Evolutionary conservation across 2,888 invertebrate genomes (phyloP).

Genomic region (Folsomia candida): DNA sequence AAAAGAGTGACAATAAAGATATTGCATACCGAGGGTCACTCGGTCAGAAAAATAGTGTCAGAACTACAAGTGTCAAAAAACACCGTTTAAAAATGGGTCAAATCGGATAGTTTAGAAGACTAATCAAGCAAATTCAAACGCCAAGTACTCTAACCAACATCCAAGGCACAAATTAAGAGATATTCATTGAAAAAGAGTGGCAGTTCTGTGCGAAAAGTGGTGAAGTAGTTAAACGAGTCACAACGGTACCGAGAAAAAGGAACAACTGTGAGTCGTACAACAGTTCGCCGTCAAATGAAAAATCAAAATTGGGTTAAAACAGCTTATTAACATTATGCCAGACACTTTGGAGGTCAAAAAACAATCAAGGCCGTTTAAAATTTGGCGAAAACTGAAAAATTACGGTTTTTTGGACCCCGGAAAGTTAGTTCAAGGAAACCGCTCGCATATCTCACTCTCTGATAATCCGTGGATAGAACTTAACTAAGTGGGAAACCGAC

Average conservation of each 20-base stretch:
- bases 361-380: background rate
- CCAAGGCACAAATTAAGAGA: too few species aligned
- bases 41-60: too few species aligned
- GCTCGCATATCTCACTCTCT: background rate
- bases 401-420: background rate
- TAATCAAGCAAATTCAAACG: too few species aligned
- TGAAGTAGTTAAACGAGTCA: too few species aligned
- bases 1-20: too few species aligned
- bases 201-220: too few species aligned
- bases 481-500: background rate
- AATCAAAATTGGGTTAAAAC: background rate
- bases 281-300: background rate
- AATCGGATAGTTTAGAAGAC: too few species aligned
- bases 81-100: too few species aligned
- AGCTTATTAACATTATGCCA: background rate
- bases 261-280: background rate
- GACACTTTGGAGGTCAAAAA: background rate
- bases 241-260: background rate
- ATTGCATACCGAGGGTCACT: too few species aligned
- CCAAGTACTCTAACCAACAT: too few species aligned
- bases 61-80: too few species aligned
- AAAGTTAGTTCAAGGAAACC: background rate
- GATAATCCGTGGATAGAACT: background rate
- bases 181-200: too few species aligned
- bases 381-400: background rate